Base-by-base conservation (phyloP, 2,113 vertebrate species). In the Gobiocypris rarus region DNA sequence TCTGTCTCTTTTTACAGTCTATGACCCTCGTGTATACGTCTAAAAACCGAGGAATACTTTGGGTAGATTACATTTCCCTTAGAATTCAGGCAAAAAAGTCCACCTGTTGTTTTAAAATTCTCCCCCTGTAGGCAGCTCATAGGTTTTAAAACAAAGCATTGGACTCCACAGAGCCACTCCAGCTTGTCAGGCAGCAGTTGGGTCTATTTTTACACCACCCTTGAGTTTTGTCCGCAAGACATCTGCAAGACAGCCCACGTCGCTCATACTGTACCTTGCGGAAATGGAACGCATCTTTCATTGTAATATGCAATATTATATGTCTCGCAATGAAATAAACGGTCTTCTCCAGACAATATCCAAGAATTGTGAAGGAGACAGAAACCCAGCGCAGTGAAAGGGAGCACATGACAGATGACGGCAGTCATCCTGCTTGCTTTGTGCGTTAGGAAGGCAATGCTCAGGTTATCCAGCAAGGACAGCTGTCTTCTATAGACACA, bases 131-230 rank as follows among this genome's bases (percentile, higher is more conserved):
- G 73, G 73, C 48, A 26, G 14, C 17, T 75, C 73, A 22, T 22
- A 34, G n/a, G 6, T 54, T 52, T 54, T 54, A 24, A 54, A 48
- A 54, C 48, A 17, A 13, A 50, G 48, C 43, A 31, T 28, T 56
- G 52, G 31, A 61, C 38, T 48, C 38, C 67, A 67, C 52, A 56
- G n/a, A n/a, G 41, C 31, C 9, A 26, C 14, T 70, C 43, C 71
- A 9, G 74, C 52, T 50, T 77, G 82, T 34, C 70, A 71, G 54
- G 77, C 71, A 56, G 54, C 67, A 43, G 34, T 22, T 56, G 28
- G 52, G 52, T 73, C 82, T 86, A 84, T 88, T 88, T 86, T 88
- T 88, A 84, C 54, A 19, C 45, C 24, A 19, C 50, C 22, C 3
- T 9, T 74, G 82, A 61, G 69, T 84, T 86, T 78, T 80, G 58